A percentile compares a stretch with the other conserved stretches of the same genome.
These are phyloP conservation scores for Rhizomys pruinosus DNA, from an alignment of 2,113 vertebrate genomes.

Conservation along the genomic window DNA sequence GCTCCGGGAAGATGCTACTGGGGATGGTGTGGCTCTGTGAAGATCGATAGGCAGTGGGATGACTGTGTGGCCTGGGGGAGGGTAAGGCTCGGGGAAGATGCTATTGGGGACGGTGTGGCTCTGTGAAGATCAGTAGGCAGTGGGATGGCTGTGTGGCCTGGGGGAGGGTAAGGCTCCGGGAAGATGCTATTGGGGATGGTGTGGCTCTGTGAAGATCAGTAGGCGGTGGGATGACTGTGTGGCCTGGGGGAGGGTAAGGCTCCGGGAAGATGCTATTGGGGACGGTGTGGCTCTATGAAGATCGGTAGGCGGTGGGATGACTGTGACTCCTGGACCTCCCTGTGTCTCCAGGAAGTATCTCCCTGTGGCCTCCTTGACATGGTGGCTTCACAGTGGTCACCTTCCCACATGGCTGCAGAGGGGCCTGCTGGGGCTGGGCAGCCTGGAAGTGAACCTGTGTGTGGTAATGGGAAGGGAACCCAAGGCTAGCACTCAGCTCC, in stretches of 20 bases:
- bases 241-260: neutral
- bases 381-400: too few species aligned
- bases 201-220: neutral
- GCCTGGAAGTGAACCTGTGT: neutral
- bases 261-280: neutral
- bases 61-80: neutral
- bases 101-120: neutral
- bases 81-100: neutral
- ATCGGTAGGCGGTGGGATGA: neutral
- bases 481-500: neutral
- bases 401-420: neutral
- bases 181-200: neutral
- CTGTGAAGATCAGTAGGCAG: neutral
- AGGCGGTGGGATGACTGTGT: neutral
- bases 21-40: neutral
- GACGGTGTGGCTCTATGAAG: too few species aligned
- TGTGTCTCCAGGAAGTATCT: neutral
- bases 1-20: neutral
- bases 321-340: neutral
- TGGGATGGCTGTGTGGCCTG: neutral
- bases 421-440: too few species aligned
- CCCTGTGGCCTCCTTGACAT: neutral
- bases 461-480: neutral
- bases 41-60: neutral
- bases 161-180: neutral